These are phyloP conservation scores for Drosophila asahinai DNA, from an alignment of 1,140 invertebrate genomes.

Conservation along the genomic window DNA sequence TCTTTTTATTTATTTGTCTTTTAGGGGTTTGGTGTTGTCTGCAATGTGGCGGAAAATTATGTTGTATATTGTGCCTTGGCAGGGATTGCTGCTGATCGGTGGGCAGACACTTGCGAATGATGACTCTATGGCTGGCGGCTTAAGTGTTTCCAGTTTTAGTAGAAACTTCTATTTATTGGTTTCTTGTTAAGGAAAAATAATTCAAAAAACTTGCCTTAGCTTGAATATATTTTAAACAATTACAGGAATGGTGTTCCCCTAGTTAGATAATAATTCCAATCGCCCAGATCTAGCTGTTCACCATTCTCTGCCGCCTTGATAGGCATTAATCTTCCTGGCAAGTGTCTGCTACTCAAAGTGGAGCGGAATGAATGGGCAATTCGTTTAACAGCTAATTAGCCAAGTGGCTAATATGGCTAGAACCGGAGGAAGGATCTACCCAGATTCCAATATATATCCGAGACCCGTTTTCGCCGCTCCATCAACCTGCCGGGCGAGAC, in stretches of 20 bases:
- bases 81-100: conserved; percentile 11
- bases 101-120: conserved; percentile 35
- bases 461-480: conserved; percentile 13
- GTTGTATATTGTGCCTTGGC: conserved; percentile 48
- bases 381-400: conserved; percentile 73
- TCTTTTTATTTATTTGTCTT: conserved; percentile 48
- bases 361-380: conserved; percentile 43
- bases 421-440: conserved; percentile 36
- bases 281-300: background rate
- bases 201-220: no score
- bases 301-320: conserved; percentile 10
- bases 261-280: background rate
- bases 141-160: conserved; percentile 8
- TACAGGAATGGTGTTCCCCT: background rate
- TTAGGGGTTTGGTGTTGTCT: conserved; percentile 57
- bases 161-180: background rate
- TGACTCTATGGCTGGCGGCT: background rate
- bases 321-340: conserved; percentile 40
- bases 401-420: conserved; percentile 46
- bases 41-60: conserved; percentile 75
- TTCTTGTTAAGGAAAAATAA: background rate
- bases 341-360: conserved; percentile 31
- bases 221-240: conserved; percentile 7
- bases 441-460: conserved; percentile 4
- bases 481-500: conserved; percentile 36